phyloP scores from a whole-genome alignment of 2,113 vertebrate species.

The Solea solea region DNA sequence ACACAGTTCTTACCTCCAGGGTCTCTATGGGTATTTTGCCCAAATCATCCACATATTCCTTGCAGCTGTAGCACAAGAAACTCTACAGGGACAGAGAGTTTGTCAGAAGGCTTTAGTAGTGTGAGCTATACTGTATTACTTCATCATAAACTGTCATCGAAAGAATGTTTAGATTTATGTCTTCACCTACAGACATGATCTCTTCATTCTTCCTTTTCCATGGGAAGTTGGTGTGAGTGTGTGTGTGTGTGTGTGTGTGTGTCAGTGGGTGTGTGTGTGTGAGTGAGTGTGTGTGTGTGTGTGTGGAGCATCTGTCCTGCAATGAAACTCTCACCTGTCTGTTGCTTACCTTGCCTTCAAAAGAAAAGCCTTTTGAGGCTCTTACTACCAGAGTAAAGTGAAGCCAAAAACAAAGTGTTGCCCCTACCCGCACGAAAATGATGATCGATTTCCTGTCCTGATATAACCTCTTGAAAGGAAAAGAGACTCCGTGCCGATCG shows the following conservation, averaged over 20 bases:
- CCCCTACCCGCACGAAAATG: conserved; percentile 91
- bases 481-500: conserved; percentile 76
- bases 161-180: neutral
- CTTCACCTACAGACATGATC: conserved; percentile 36
- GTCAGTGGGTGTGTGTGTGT: too few species aligned
- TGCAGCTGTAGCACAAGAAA: conserved; percentile 93
- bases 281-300: too few species aligned
- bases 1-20: conserved; percentile 82
- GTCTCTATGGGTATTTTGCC: conserved; percentile 86
- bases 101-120: neutral
- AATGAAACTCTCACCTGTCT: conserved; percentile 38
- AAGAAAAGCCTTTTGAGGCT: neutral
- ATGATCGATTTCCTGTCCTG: conserved; percentile 84
- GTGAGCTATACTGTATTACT: neutral
- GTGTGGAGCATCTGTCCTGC: conserved; percentile 19
- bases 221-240: neutral
- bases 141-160: conserved; percentile 1
- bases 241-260: too few species aligned
- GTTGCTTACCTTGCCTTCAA: conserved; percentile 10
- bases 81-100: conserved; percentile 79
- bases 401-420: conserved; percentile 6
- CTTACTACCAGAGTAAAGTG: neutral
- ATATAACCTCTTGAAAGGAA: conserved; percentile 83
- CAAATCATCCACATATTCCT: conserved; percentile 95
- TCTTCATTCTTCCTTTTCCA: conserved; percentile 20